Conservation (phyloP, 2,113 vertebrate genomes). For the Phylloscopus trochiloides region DNA sequence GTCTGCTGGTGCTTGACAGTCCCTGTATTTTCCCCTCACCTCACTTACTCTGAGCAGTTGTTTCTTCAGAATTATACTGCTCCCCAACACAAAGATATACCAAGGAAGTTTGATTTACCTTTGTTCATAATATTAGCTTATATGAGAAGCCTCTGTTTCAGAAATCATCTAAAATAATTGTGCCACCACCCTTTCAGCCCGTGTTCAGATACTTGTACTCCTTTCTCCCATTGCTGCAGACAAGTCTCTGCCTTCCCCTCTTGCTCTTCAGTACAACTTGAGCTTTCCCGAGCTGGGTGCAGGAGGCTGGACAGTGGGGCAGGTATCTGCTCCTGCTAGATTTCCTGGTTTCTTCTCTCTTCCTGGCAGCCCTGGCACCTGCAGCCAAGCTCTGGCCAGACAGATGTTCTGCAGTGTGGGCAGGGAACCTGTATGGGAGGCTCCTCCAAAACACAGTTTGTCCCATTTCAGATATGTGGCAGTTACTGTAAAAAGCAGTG, state of each 20-base stretch:
- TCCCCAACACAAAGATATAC: background rate
- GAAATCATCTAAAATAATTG: background rate
- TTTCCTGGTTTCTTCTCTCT: background rate
- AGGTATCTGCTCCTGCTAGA: background rate
- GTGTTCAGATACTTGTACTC: background rate
- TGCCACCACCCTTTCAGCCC: background rate
- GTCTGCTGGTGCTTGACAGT: background rate
- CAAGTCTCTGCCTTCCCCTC: background rate
- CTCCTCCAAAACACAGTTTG: background rate
- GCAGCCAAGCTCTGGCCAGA: background rate
- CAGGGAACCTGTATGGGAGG: background rate
- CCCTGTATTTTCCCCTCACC: background rate
- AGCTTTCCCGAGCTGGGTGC: fast-evolving
- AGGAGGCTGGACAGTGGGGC: background rate
- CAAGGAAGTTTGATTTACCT: background rate
- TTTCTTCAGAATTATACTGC: background rate
- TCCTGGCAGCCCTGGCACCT: background rate
- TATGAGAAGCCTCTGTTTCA: background rate
- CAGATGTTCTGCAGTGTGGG: background rate
- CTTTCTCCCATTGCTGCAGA: background rate
- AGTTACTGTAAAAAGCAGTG: background rate
- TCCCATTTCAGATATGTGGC: background rate
- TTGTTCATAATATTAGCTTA: background rate
- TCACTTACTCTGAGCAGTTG: background rate
- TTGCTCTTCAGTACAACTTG: background rate